These are phyloP conservation scores for Protobothrops flavoviridis DNA, from an alignment of 2,113 vertebrate genomes.

Conservation along the genomic window DNA sequence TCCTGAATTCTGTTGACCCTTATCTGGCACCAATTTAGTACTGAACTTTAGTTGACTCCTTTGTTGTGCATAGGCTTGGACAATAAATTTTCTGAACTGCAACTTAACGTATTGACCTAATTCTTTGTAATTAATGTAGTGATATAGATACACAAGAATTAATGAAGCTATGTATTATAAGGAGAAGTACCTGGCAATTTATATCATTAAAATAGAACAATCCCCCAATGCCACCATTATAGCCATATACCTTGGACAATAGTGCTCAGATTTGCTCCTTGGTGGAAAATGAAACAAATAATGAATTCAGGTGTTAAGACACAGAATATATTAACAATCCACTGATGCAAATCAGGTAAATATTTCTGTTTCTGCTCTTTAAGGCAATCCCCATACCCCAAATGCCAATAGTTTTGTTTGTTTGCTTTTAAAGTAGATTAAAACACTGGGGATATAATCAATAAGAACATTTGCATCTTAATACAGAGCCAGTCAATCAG, in stretches of 20 bases:
- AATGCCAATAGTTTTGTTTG: neutral
- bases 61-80: too few species aligned
- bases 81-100: too few species aligned
- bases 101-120: too few species aligned
- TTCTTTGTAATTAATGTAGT: neutral
- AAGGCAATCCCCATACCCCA: neutral
- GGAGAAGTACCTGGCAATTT: neutral
- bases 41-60: too few species aligned
- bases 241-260: neutral
- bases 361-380: neutral
- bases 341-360: neutral
- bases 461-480: neutral
- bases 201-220: neutral
- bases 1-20: too few species aligned
- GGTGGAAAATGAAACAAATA: neutral
- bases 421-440: neutral
- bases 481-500: neutral
- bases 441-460: neutral
- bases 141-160: neutral
- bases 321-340: neutral
- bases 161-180: neutral
- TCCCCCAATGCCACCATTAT: neutral
- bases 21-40: too few species aligned
- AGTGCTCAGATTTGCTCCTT: neutral
- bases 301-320: neutral